Evolutionary conservation across 2,797 vertebrate species (phyloP).

Genomic region (Momotus momota): DNA sequence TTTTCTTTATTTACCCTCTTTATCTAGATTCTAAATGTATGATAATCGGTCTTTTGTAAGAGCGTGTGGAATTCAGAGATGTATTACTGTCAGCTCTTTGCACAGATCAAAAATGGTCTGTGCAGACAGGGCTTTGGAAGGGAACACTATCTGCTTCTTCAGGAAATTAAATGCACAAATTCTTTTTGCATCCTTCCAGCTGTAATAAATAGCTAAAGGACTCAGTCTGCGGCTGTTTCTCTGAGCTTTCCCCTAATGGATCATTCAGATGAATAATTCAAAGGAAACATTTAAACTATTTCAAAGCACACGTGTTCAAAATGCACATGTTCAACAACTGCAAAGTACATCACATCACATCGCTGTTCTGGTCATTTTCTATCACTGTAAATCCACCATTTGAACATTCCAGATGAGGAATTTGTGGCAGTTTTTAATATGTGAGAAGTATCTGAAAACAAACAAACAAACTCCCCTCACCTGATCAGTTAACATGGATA

Average conservation of each 20-base stretch:
- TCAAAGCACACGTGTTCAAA: constrained; percentile 16
- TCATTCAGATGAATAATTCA: constrained; percentile 19
- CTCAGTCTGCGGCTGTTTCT: neutral
- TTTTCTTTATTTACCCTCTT: constrained; percentile 20
- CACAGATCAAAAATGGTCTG: constrained; percentile 31
- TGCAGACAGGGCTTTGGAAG: constrained; percentile 56
- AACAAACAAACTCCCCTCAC: fast-evolving
- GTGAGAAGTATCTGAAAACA: neutral
- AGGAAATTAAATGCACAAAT: constrained; percentile 61
- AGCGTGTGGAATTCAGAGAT: neutral
- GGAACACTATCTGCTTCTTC: constrained; percentile 45
- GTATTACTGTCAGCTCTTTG: constrained; percentile 31
- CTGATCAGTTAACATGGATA: neutral
- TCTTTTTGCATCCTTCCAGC: constrained; percentile 20
- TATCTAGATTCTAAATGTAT: constrained; percentile 39
- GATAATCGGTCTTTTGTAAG: constrained; percentile 17
- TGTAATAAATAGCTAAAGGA: constrained; percentile 53
- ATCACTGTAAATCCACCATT: neutral
- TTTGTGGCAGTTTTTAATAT: neutral
- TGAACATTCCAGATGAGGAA: neutral
- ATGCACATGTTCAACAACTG: neutral
- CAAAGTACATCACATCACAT: neutral
- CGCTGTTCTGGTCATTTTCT: neutral
- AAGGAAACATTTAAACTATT: constrained; percentile 53
- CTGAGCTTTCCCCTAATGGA: constrained; percentile 18